These are phyloP conservation scores for Hyposmocoma kahamanoa DNA, from an alignment of 1,140 invertebrate genomes.

Conservation along the genomic window DNA sequence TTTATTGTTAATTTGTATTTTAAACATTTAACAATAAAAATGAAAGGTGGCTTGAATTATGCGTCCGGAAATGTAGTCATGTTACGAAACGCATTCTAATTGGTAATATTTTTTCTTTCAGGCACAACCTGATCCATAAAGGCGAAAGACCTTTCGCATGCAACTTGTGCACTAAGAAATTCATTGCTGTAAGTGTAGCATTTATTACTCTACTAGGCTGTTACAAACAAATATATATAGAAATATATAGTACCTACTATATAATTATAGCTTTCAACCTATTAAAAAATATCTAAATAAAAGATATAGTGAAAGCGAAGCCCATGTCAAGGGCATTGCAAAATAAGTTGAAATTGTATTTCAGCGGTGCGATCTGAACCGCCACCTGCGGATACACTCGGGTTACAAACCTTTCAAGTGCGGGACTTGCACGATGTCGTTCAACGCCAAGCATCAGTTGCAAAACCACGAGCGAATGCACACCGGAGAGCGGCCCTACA, in stretches of 20 bases:
- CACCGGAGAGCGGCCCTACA: slow-evolving; percentile 75
- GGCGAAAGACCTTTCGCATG: slow-evolving; percentile 86
- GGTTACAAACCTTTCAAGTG: slow-evolving; percentile 73
- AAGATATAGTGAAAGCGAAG: too few relatives aligned
- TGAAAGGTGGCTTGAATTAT: too few relatives aligned
- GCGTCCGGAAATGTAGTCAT: too few relatives aligned
- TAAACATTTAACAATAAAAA: too few relatives aligned
- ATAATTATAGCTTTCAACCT: too few relatives aligned
- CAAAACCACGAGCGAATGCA: slow-evolving; percentile 77
- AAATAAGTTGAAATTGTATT: slow-evolving; percentile 22
- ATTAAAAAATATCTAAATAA: too few relatives aligned
- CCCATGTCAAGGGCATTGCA: neutral
- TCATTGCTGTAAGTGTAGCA: slow-evolving; percentile 72
- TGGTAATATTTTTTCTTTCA: slow-evolving; percentile 33
- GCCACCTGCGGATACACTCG: slow-evolving; percentile 68
- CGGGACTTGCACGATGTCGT: slow-evolving; percentile 69
- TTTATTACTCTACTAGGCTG: too few relatives aligned
- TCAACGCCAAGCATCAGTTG: slow-evolving; percentile 74
- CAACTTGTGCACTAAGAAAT: slow-evolving; percentile 78
- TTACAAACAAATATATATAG: too few relatives aligned
- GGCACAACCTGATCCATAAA: slow-evolving; percentile 84
- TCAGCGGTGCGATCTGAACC: slow-evolving; percentile 64
- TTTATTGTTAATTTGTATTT: too few relatives aligned
- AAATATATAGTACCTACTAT: too few relatives aligned
- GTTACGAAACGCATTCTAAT: too few relatives aligned